These are phyloP conservation scores for Augochlorella aurata DNA, from an alignment of 2,888 invertebrate species.

Conservation along the genomic window DNA sequence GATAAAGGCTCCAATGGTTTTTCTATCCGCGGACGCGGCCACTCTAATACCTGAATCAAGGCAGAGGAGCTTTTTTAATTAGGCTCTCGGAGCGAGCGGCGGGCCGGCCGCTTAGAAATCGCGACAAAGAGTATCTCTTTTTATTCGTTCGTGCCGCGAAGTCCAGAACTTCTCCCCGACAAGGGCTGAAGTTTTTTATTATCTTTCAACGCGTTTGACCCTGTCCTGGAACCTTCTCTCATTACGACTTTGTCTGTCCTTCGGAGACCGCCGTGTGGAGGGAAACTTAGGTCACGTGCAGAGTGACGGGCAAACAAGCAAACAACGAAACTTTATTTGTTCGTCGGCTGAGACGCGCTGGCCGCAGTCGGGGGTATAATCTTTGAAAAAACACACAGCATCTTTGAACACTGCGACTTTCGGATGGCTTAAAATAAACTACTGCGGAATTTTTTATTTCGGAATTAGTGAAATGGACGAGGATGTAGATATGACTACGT, in stretches of 20 bases:
- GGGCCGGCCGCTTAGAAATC: not conserved
- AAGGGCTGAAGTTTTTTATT: not conserved
- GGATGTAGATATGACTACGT: too few relatives aligned
- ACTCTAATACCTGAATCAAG: not conserved
- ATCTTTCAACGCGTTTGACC: constrained; percentile 16
- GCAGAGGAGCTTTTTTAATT: constrained; percentile 9
- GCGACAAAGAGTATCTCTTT: not conserved
- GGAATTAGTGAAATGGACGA: too few relatives aligned
- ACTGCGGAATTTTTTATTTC: too few relatives aligned
- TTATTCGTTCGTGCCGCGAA: not conserved
- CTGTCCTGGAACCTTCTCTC: not conserved
- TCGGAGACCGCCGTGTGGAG: not conserved
- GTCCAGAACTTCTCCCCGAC: not conserved
- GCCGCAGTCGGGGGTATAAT: not conserved
- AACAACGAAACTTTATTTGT: constrained; percentile 35
- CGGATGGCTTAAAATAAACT: too few relatives aligned
- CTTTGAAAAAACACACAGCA: not conserved
- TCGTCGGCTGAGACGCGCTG: not conserved
- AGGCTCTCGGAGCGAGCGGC: not conserved
- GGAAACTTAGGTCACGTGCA: constrained; percentile 21
- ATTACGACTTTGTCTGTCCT: not conserved
- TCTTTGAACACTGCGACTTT: not conserved
- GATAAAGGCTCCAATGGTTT: constrained; percentile 7
- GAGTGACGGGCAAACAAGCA: not conserved
- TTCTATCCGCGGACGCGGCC: not conserved